Evolutionary conservation across 2,113 vertebrate species (phyloP).

Genomic region (Willisornis vidua): DNA sequence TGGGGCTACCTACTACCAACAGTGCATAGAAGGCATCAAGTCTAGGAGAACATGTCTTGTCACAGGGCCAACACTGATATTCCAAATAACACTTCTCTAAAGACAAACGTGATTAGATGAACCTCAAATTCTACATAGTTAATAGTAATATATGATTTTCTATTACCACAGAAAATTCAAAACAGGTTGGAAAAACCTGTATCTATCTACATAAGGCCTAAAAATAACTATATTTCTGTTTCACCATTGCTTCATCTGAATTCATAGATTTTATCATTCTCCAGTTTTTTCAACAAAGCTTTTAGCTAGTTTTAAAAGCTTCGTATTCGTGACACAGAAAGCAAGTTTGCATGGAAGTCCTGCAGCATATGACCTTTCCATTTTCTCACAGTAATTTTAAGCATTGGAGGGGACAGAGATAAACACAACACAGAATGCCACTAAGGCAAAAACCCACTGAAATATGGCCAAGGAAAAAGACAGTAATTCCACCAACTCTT

Average conservation of each 20-base stretch:
- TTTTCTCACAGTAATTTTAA: constrained; percentile 9
- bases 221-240: not conserved
- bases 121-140: not conserved
- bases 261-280: not conserved
- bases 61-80: not conserved
- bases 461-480: constrained; percentile 22
- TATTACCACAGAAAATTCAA: not conserved
- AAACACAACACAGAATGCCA: not conserved
- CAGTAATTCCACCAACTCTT: constrained; percentile 16
- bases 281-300: not conserved
- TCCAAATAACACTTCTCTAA: not conserved
- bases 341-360: not conserved
- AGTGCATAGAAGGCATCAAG: not conserved
- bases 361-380: not conserved
- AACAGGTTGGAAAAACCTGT: not conserved
- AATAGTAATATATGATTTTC: not conserved
- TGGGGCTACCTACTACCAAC: not conserved
- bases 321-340: not conserved
- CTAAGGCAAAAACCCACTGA: not conserved
- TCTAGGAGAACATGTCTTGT: not conserved
- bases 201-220: not conserved
- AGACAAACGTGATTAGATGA: not conserved
- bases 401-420: not conserved
- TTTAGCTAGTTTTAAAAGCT: constrained; percentile 5
- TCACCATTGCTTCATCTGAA: not conserved